Base-by-base conservation (phyloP, 2,888 invertebrate genomes). In the Drosophila aldrichi region DNA sequence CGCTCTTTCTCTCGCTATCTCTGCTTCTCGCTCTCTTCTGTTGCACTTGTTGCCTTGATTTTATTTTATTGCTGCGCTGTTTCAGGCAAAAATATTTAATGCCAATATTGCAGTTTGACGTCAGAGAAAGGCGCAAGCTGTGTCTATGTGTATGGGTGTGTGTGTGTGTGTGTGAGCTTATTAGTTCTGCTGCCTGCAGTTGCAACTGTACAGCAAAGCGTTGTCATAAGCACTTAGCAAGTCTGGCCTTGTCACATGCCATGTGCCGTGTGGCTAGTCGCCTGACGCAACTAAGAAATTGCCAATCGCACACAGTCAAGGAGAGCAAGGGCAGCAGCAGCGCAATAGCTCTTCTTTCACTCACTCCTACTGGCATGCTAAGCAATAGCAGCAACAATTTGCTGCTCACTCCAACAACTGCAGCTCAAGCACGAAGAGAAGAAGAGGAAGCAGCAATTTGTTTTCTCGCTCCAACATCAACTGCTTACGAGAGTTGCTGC, bases 41-140 rank as follows among this genome's bases (percentile, higher is more conserved):
- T 38, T 34, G 29, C 32, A 73, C 68, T 69, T 81, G 79, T 72
- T 74, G 74, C 71, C 71, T 65, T 76, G 73, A 78, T 82, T 76
- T 79, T 74, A 71, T 79, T 76, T 82, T 74, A 82, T 73, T 79
- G 73, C 68, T 36, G 43, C 38, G 32, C 43, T 49, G 34, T 54
- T 60, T 64, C 60, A 58, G 55, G 57, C 51, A 67, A 70, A 67
- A 51, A 61, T 68, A 73, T 73, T 73, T 58, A 74, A 73, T 71
- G 67, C 59, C 64, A 69, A 74, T 74, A 74, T 67, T 65, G 65
- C 62, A 59, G 38, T 65, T 46, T 43, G 36, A 7, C 52, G n/a
- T 29, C 46, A 48, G 29, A 29, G 25, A n/a, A 10, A 48, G 22
- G 41, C 29, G 32, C 32, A 20, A 18, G 20, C 40, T 38, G 38